Evolutionary conservation across 1,140 invertebrate genomes (phyloP).

Genomic region (Drosophila parvula): DNA sequence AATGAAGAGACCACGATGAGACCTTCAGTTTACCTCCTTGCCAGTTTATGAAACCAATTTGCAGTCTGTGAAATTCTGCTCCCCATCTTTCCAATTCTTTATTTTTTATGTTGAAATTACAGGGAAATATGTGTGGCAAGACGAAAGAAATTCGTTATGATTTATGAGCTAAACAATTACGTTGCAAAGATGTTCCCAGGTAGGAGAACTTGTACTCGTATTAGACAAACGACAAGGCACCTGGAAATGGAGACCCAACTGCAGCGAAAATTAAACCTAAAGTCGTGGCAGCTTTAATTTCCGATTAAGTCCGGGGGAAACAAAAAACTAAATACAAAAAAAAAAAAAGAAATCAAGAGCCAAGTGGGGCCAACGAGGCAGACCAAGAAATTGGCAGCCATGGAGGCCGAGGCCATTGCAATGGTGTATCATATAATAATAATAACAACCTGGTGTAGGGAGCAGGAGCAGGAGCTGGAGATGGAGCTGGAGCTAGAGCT

Average conservation of each 20-base stretch:
- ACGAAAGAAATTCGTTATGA: constrained; percentile 68
- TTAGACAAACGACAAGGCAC: constrained; percentile 25
- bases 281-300: constrained; percentile 82
- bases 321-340: constrained; percentile 10
- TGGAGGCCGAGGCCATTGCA: constrained; percentile 71
- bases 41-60: constrained; percentile 56
- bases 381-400: constrained; percentile 77
- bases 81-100: not conserved
- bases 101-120: constrained; percentile 61
- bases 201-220: constrained; percentile 47
- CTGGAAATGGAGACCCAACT: constrained; percentile 50
- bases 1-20: not conserved
- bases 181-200: constrained; percentile 71
- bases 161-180: constrained; percentile 79
- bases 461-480: constrained; percentile 12
- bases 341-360: constrained; percentile 16
- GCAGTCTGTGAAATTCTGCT: constrained; percentile 58
- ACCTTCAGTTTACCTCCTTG: not conserved
- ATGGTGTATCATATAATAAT: constrained; percentile 82
- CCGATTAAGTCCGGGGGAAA: constrained; percentile 69
- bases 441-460: constrained; percentile 59
- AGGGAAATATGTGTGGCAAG: constrained; percentile 56
- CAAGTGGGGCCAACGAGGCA: constrained; percentile 57
- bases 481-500: constrained; percentile 14
- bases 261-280: constrained; percentile 73